Percentiles rank a stretch among this genome's conserved stretches.
phyloP scores from a whole-genome alignment of 2,888 invertebrate genomes.

The Scaptomyza reducta region DNA sequence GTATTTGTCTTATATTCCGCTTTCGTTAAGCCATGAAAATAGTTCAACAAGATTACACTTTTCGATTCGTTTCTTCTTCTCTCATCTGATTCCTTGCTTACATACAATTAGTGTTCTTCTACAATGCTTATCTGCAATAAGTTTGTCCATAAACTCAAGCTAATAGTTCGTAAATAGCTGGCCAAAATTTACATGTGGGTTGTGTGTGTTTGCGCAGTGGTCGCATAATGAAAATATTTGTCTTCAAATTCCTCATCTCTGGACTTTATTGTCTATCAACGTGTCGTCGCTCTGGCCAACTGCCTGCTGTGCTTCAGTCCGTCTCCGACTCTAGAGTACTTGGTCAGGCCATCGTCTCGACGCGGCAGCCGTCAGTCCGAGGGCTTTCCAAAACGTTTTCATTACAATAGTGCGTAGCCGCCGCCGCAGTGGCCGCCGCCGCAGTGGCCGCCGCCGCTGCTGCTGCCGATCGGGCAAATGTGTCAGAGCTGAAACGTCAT shows the following conservation, averaged over 20 bases:
- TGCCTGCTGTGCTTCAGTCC: conserved; percentile 31
- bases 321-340: conserved; percentile 13
- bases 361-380: conserved; percentile 50
- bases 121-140: conserved; percentile 51
- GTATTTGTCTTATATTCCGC: neutral
- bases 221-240: conserved; percentile 50
- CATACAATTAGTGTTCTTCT: conserved; percentile 44
- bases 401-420: conserved; percentile 71
- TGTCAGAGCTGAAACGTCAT: conserved; percentile 83
- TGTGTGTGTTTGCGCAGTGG: conserved; percentile 24
- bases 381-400: conserved; percentile 73
- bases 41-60: neutral
- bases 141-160: conserved; percentile 44
- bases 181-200: conserved; percentile 64
- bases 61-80: neutral
- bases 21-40: neutral
- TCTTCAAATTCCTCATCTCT: conserved; percentile 46
- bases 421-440: conserved; percentile 38
- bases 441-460: conserved; percentile 53
- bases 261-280: conserved; percentile 41
- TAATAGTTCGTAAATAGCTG: conserved; percentile 68
- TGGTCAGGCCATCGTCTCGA: conserved; percentile 22
- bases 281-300: conserved; percentile 15
- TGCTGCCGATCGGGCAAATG: conserved; percentile 82
- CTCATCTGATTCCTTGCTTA: conserved; percentile 6